Conservation (phyloP, 2,113 vertebrate species). For the Penelope pileata region DNA sequence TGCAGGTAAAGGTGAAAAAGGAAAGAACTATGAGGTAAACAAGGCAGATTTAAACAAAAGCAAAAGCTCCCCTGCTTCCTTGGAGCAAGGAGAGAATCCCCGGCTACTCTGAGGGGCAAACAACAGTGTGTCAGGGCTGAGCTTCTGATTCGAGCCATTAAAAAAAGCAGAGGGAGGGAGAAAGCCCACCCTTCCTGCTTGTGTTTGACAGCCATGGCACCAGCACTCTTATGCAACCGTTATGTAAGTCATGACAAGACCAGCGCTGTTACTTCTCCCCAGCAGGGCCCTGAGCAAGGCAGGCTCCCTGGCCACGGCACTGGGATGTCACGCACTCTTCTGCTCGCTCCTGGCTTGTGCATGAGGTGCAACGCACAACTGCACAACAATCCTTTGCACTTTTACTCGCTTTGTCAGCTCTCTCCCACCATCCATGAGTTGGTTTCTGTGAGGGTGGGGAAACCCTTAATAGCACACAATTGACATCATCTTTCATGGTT, state of each 20-base stretch:
- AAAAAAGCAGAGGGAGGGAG: background rate
- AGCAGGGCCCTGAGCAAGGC: background rate
- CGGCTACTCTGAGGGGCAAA: background rate
- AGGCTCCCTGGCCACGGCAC: background rate
- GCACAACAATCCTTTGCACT: background rate
- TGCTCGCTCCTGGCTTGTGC: background rate
- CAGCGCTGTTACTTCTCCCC: background rate
- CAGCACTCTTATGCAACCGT: slow-evolving; percentile 27
- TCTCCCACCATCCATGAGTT: background rate
- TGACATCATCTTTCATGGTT: background rate
- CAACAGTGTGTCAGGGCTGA: background rate
- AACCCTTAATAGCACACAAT: background rate
- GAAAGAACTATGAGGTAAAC: background rate
- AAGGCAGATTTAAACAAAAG: background rate
- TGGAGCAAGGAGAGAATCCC: background rate
- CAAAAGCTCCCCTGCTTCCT: background rate
- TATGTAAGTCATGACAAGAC: background rate
- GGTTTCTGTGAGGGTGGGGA: background rate
- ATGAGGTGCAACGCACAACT: background rate
- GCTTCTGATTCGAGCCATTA: background rate
- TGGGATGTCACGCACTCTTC: background rate
- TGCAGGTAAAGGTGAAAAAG: background rate
- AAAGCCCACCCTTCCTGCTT: background rate
- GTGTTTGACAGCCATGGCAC: slow-evolving; percentile 21
- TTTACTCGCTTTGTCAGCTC: background rate